These are phyloP conservation scores for Syrista parreyssii DNA, from an alignment of 2,888 invertebrate genomes.

Conservation along the genomic window DNA sequence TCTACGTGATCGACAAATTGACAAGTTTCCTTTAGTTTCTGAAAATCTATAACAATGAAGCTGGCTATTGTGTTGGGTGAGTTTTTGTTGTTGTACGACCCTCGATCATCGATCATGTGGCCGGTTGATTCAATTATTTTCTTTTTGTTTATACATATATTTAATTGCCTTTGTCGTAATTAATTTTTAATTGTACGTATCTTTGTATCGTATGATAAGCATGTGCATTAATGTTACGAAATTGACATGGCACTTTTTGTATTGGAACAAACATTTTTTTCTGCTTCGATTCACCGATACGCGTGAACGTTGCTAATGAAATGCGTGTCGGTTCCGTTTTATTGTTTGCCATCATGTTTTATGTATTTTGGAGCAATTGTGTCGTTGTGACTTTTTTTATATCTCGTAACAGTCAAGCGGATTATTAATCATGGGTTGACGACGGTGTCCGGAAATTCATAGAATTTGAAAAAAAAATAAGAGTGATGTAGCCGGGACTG, in stretches of 20 bases:
- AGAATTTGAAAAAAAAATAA: background rate
- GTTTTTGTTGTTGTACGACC: background rate
- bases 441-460: background rate
- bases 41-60: constrained; percentile 28
- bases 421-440: background rate
- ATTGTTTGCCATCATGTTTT: background rate
- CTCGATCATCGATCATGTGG: background rate
- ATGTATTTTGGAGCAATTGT: background rate
- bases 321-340: background rate
- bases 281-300: background rate
- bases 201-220: background rate
- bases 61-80: constrained; percentile 35
- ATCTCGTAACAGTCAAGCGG: background rate
- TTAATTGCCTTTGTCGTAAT: background rate
- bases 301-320: background rate
- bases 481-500: background rate
- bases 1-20: background rate
- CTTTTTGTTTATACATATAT: background rate
- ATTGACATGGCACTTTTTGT: background rate
- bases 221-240: too few species aligned
- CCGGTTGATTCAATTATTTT: background rate
- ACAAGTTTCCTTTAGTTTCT: background rate
- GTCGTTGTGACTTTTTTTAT: background rate
- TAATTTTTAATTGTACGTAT: background rate
- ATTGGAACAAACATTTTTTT: background rate